phyloP scores from a whole-genome alignment of 2,797 vertebrate species.

The Megaceryle alcyon region DNA sequence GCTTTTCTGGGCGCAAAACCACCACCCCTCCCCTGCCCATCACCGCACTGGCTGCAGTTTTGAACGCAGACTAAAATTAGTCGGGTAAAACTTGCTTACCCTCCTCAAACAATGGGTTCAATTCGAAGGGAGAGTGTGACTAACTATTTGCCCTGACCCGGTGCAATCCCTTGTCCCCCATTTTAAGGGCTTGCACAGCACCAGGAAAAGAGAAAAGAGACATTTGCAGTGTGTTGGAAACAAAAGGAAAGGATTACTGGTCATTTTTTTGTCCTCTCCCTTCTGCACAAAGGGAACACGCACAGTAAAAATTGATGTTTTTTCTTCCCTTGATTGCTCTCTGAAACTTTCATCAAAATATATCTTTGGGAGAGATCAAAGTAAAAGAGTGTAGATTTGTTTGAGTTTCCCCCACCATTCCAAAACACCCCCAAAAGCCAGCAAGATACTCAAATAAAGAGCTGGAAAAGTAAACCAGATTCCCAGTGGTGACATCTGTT shows the following conservation, averaged over 20 bases:
- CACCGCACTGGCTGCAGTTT: not conserved
- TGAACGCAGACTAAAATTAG: not conserved
- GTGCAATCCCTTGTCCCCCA: not conserved
- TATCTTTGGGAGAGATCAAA: not conserved
- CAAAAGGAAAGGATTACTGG: not conserved
- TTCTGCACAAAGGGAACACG: not conserved
- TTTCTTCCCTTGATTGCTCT: not conserved
- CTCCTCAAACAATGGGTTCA: not conserved
- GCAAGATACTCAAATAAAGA: conserved; percentile 32
- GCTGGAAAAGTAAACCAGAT: conserved; percentile 42
- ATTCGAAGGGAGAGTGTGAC: not conserved
- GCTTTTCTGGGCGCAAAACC: not conserved
- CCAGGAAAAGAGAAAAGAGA: not conserved
- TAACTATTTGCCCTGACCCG: not conserved
- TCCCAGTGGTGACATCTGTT: conserved; percentile 53
- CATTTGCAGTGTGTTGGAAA: not conserved
- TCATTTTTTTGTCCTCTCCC: not conserved
- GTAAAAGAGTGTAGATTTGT: not conserved
- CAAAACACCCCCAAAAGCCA: conserved; percentile 18
- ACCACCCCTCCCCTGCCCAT: not conserved
- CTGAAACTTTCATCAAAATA: not conserved
- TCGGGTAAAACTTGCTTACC: not conserved
- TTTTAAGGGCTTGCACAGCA: not conserved
- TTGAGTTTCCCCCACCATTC: not conserved
- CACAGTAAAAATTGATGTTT: not conserved